Base-by-base conservation (phyloP, 2,888 invertebrate species). In the Epirrhoe tristata region DNA sequence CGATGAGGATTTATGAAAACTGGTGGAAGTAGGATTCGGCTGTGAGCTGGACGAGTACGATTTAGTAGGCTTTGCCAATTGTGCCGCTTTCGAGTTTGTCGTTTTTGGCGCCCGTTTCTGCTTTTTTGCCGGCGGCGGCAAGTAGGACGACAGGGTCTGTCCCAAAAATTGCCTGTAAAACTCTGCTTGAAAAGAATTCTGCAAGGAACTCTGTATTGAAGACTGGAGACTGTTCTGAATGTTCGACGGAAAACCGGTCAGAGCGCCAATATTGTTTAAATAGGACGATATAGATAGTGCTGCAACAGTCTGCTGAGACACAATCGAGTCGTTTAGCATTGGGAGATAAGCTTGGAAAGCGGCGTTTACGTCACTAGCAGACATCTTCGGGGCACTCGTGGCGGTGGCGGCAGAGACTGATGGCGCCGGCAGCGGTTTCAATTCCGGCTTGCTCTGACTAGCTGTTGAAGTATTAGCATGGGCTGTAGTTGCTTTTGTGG, bases 151-250 rank as follows among this genome's bases (percentile, higher is more conserved):
- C n/a, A 85, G 83, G 34, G 79, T 83, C 70, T 89, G 89, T 0
- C 84, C 85, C 34, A 93, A 74, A 66, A 87, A 91, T 67, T 91
- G 91, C 0, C 91, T 82, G 70, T 90, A 93, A 72, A 90, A 93
- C 72, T 93, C 93, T 0, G 92, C 90, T 82, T 93, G 93, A 63
- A 90, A 93, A 0, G 88, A 84, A 71, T 86, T 89, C 50, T 86
- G 87, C 10, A 87, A 69, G 1, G 86, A 77, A 67, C 67, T 89
- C 66, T 89, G 89, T n/a, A 89, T 52, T 0, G 87, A 78, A 1
- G 85, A 76, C 70, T 89, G 91, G 39, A 91, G 67, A 8, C 81
- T 74, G 59, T 81, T 90, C 72, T 88, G 90, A 36, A 89, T 72
- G 39, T 43, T 43, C 6, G 89, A 79, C 0, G 85, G 73, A 63